Base-by-base conservation (phyloP, 2,113 vertebrate genomes). In the Perognathus longimembris region DNA sequence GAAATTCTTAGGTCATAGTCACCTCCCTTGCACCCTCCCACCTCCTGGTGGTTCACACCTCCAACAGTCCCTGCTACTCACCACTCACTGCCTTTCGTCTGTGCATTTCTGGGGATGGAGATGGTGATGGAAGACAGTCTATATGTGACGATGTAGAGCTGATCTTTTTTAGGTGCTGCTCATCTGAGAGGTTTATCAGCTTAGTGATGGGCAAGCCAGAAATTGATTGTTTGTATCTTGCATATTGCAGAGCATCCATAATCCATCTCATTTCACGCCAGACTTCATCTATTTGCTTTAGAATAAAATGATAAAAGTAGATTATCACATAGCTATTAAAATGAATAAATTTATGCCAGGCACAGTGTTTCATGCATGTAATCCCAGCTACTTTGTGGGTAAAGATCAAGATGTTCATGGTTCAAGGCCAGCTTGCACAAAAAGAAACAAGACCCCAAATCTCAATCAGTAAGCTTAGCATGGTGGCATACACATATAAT, bases 251-350 rank as follows among this genome's bases (percentile, higher is more conserved):
- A 0, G 98, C 99, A 90, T 99, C 99, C 15, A 98, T 99, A 85
- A 99, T 98, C 99, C 99, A 99, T 15, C 99, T 98, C 82, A 99
- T 98, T 95, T 99, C 99, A 4, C 98, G 98, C 97, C 99, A 99
- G 93, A 99, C 98, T 97, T 99, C 99, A 94, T 99, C 99, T 93
- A 98, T 98, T 98, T 99, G 99, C 99, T 99, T 96, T 84, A 85
- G 54, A 94, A 88, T 34, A 84, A 95, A 97, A 69, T 84, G 63
- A 38, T 91, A 81, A 87, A 89, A 92, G 75, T 78, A 89, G 80
- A 50, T 92, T 88, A 95, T 87, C 34, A 82, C 88, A 66, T 5
- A 70, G 10, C 6, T 50, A 17, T 63, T 73, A 42, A 88, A 54
- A 54, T 54, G 14, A 54, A 4, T 12, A 54, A 54, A 15, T 54